Conservation (phyloP, 2,888 invertebrate genomes). For the Agriopis aurantiaria region DNA sequence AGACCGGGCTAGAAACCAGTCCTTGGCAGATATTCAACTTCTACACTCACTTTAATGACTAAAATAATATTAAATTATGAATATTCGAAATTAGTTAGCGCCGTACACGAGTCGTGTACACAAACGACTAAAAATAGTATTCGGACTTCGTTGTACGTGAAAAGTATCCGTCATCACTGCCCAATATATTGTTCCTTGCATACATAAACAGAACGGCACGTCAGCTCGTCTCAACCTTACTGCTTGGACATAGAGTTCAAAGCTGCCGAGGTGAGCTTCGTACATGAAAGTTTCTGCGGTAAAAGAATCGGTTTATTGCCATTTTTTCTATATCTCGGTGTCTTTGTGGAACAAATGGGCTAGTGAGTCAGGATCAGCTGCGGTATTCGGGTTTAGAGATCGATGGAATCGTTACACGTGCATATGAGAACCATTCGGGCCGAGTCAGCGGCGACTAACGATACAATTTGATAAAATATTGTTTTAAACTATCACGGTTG, state of each 20-base stretch:
- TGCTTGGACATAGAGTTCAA: not conserved
- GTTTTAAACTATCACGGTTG: no score
- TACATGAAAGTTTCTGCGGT: conserved; percentile 29
- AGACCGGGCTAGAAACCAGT: conserved; percentile 19
- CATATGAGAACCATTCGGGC: not conserved
- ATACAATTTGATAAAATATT: not conserved
- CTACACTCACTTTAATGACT: conserved; percentile 30
- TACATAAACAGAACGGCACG: conserved; percentile 36
- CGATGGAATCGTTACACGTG: not conserved
- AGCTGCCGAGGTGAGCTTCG: not conserved
- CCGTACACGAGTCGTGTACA: conserved; percentile 43
- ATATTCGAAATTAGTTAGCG: conserved; percentile 40
- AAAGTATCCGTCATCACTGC: conserved; percentile 68
- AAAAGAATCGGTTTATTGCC: conserved; percentile 46
- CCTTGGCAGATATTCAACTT: conserved; percentile 32
- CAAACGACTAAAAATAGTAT: conserved; percentile 66
- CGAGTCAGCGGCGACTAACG: conserved; percentile 7
- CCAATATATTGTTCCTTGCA: conserved; percentile 64
- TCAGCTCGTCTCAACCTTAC: conserved; percentile 49
- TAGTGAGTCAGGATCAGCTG: conserved; percentile 43
- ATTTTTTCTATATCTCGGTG: conserved; percentile 34
- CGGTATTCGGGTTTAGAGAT: conserved; percentile 11
- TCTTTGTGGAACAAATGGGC: conserved; percentile 42
- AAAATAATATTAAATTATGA: conserved; percentile 40
- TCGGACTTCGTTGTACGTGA: conserved; percentile 53